Conservation (phyloP, 2,888 invertebrate species). For the Leptarthrus brevirostris region DNA sequence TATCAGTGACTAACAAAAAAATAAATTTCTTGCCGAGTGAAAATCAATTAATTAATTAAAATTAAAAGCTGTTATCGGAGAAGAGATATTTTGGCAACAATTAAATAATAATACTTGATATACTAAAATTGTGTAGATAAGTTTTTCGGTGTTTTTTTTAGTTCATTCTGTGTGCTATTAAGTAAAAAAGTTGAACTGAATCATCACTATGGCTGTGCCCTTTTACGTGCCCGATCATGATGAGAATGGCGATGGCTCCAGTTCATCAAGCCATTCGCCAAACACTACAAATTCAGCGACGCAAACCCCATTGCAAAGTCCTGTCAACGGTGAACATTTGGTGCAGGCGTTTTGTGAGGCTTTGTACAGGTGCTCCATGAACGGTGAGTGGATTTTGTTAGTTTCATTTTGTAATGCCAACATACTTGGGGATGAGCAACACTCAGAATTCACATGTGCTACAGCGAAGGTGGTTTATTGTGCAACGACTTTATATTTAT, state of each 20-base stretch:
- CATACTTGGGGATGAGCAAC: neutral
- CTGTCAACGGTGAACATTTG: conserved; percentile 63
- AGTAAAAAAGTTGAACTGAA: neutral
- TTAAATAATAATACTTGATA: neutral
- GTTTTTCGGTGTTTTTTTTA: conserved; percentile 1
- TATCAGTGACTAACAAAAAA: conserved; percentile 24
- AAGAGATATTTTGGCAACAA: conserved; percentile 17
- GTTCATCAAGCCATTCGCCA: conserved; percentile 62
- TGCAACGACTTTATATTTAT: too few relatives aligned
- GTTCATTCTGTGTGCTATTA: neutral
- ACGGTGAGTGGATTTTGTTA: conserved; percentile 59
- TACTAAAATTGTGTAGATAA: neutral
- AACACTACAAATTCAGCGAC: conserved; percentile 61
- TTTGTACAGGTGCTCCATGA: conserved; percentile 61
- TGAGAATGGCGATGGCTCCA: conserved; percentile 62
- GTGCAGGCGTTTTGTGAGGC: conserved; percentile 66
- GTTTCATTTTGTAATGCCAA: conserved; percentile 20
- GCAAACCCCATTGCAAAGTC: conserved; percentile 59
- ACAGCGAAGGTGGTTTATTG: neutral
- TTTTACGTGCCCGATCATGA: conserved; percentile 66
- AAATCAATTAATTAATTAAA: neutral
- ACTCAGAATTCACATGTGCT: neutral
- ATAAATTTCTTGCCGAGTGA: neutral
- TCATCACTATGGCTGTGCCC: conserved; percentile 65
- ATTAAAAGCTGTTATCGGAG: neutral